Evolutionary conservation across 2,113 vertebrate genomes (phyloP), one percentile per base, ranked within the genome.

Genomic region (Proterorhinus semilunaris): DNA sequence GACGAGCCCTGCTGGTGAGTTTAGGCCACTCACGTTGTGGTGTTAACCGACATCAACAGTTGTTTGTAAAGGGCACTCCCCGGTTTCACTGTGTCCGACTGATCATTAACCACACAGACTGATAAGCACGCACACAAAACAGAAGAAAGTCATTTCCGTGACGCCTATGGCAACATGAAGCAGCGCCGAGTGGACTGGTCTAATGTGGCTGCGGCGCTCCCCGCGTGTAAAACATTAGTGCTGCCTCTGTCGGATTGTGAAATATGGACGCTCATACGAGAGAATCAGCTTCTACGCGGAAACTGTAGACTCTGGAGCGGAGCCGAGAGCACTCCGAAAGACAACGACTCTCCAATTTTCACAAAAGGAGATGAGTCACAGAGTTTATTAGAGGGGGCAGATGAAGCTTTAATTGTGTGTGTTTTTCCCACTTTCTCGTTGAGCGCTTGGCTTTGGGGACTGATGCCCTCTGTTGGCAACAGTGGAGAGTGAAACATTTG

Each of bases 51-150:
- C 44, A 65, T 36, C 27, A 43, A 8, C 10, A 47, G 55, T 8
- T 82, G 11, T 91, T 90, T 91, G 78, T 65, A 3, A 36, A 36
- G 27, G 27, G 27, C 27, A 36, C 79, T 7, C 57, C 80, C 48
- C 54, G 78, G 92, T 95, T 94, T 95, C 93, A 78, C 82, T 78
- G 21, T 21, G 21, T 21, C 21, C 2, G n/a, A 71, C 84, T 89
- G 89, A 94, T 94, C 70, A 95, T 95, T 95, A 94, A 94, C 92
- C 53, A 69, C 53, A 12, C 50, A n/a, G 3, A 36, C 10, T 74
- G 83, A 86, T 88, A 80, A 82, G 27, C 72, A 53, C 7, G 10
- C 9, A 74, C 27, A 70, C 21, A 68, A 52, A 73, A 54, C 47
- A 48, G 21, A 12, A 48, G 48, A 47, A 8, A 36, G 27, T 36